Evolutionary conservation across 2,888 invertebrate species (phyloP), one percentile per base, ranked within the genome.

Genomic region (Tetropium fuscum): DNA sequence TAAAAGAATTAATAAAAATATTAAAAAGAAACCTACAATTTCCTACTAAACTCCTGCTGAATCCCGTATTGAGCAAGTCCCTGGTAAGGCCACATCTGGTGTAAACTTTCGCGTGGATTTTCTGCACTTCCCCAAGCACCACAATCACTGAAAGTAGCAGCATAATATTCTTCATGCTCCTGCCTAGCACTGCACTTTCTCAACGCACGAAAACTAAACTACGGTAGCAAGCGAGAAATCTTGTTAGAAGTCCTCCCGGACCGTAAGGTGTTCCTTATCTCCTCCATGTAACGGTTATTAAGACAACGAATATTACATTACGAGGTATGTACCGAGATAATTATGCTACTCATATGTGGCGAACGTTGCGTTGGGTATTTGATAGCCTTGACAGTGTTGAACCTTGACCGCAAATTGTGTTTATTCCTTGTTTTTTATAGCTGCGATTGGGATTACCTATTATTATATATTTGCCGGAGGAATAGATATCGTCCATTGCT

Each of bases 11-110:
- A n/a, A n/a, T n/a, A n/a, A 5, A 32, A 32, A 11, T 10, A 32
- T 32, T 32, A 6, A 22, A 11, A 41, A 41, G n/a, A 10, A 60
- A 87, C 89, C 87, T 76, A 90, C 91, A 92, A 74, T 89, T 87
- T 70, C 89, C 87, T 66, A 91, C 84, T 66, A 87, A 84, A 66
- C 85, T 87, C 62, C 90, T 84, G 0, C 88, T 87, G 70, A 91
- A 87, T 73, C 87, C 87, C 72, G 87, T 87, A 27, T 85, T 83
- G 16, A 87, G 78, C 36, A 92, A 83, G 72, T 90, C 90, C 56
- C 87, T 84, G 18, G 88, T 88, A 8, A 90, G 85, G 60, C 91
- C 89, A 77, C 92, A 92, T 68, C 87, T 81, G 1, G 87, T 86
- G 76, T 88, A 87, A 55, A 87, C 85, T 79, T 86, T 88, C 1